A percentile compares a stretch with the other conserved stretches of the same genome.
Conservation (phyloP, 1,140 invertebrate species). For the Macrostomum lignano region DNA sequence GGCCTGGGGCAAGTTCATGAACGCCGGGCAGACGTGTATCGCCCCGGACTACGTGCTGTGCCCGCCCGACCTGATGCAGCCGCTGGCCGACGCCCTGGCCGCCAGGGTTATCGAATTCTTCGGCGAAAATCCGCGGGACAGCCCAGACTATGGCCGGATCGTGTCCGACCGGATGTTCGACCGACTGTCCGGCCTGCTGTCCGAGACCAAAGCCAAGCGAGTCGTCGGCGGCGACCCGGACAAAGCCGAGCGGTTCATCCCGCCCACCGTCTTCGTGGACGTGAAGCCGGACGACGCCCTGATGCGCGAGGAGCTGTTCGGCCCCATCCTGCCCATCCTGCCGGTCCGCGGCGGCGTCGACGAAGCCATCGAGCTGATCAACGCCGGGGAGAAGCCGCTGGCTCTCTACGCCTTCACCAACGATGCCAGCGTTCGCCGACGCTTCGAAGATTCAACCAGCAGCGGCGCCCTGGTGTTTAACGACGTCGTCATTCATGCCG, state of each 20-base stretch:
- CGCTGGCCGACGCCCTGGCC: slow-evolving; percentile 31
- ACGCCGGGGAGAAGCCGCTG: slow-evolving; percentile 40
- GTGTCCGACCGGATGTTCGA: too few relatives aligned
- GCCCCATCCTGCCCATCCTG: slow-evolving; percentile 62
- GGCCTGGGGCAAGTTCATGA: slow-evolving; percentile 80
- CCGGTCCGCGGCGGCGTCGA: slow-evolving; percentile 46
- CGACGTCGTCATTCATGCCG: slow-evolving; percentile 46
- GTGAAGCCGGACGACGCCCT: slow-evolving; percentile 32
- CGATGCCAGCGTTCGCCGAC: slow-evolving; percentile 39
- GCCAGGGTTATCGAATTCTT: slow-evolving; percentile 50
- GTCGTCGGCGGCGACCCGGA: slow-evolving; percentile 45
- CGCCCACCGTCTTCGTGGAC: slow-evolving; percentile 51
- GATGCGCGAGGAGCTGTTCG: slow-evolving; percentile 77
- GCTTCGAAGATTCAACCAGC: slow-evolving; percentile 44
- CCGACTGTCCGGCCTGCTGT: too few relatives aligned
- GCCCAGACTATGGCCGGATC: too few relatives aligned
- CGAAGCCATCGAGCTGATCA: slow-evolving; percentile 42
- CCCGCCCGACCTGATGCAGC: slow-evolving; percentile 22
- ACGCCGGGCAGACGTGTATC: slow-evolving; percentile 82
- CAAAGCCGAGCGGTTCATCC: slow-evolving; percentile 42
- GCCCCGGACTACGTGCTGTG: slow-evolving; percentile 91
- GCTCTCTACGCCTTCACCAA: slow-evolving; percentile 58
- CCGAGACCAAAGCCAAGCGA: not conserved
- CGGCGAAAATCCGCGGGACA: slow-evolving; percentile 42
- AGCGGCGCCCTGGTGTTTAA: slow-evolving; percentile 59